Evolutionary conservation across 2,113 vertebrate species (phyloP), one percentile per base, ranked within the genome.

Genomic region (Merops nubicus): DNA sequence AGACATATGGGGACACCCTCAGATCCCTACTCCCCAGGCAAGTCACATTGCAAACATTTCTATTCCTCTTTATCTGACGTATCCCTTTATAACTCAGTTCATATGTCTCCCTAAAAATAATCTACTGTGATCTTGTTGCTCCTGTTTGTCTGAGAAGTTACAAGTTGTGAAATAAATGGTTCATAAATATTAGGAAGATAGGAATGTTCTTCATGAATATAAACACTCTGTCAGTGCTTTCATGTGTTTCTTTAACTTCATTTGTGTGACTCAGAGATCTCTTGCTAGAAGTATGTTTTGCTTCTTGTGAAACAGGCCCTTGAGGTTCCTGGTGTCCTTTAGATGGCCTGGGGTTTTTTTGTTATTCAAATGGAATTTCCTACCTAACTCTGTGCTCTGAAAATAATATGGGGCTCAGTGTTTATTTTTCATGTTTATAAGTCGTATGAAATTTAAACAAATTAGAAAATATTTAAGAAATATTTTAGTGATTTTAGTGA

Each of bases 31-130:
- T 51, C 48, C 48, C 59, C 60, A 45, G n/a, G 31, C 16, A 43
- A 40, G 40, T 48, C 64, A 26, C 4, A 0, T 4, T 70, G 38
- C 70, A 90, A 48, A 78, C 43, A 13, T 42, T 59, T 70, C 40
- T 60, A 0, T 79, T 85, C 34, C 34, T 87, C 33, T 64, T 51
- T 62, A 25, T 42, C 29, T 56, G 38, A 6, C 0, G 0, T n/a
- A 23, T 56, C 40, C 26, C 51, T 87, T 53, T 76, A 60, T 59
- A 54, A 21, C n/a, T 78, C 36, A 12, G 43, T 57, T 96, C 48
- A 68, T 87, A 40, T 64, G 47, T 69, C 88, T 91, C 75, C 67
- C 78, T 79, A 53, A 80, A 92, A 91, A 77, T 69, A 68, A 83
- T 68, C 36, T 40, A 11, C 75, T 47, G 54, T 84, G 76, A 29